phyloP scores from a whole-genome alignment of 2,113 vertebrate genomes.

The Hucho hucho region DNA sequence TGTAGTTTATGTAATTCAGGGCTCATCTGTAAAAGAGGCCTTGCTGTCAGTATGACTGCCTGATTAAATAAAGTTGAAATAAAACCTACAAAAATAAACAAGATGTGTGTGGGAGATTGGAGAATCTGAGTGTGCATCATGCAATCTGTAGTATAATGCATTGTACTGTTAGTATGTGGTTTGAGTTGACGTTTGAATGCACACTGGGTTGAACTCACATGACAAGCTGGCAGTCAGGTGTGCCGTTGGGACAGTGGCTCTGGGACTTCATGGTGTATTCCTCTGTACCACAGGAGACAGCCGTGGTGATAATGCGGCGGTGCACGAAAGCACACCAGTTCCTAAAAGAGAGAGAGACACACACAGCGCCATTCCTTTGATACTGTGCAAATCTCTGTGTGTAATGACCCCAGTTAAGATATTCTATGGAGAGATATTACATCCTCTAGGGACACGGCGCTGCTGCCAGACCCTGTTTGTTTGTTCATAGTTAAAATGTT shows the following conservation, averaged over 20 bases:
- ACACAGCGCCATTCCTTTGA: neutral
- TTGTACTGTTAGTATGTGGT: neutral
- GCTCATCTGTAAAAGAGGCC: too few species aligned
- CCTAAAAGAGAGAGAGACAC: conserved; percentile 57
- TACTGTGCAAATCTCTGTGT: neutral
- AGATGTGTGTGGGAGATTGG: too few species aligned
- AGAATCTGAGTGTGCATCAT: too few species aligned
- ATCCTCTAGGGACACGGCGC: too few species aligned
- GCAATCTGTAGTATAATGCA: neutral
- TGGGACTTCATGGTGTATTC: conserved; percentile 79
- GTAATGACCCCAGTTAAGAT: neutral
- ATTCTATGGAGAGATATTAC: neutral
- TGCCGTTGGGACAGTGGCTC: conserved; percentile 77
- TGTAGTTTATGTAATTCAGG: too few species aligned
- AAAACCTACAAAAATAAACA: too few species aligned
- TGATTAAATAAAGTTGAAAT: too few species aligned
- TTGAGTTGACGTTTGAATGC: neutral
- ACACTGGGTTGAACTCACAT: conserved; percentile 54
- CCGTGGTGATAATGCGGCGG: conserved; percentile 64
- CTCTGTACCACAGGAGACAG: conserved; percentile 79
- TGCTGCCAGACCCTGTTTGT: too few species aligned
- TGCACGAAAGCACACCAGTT: conserved; percentile 85
- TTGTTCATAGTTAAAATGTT: too few species aligned
- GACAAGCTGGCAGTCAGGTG: conserved; percentile 73
- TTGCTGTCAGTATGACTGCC: too few species aligned